Conservation (phyloP, 2,888 invertebrate genomes). For the Megaustenia siamemsis region DNA sequence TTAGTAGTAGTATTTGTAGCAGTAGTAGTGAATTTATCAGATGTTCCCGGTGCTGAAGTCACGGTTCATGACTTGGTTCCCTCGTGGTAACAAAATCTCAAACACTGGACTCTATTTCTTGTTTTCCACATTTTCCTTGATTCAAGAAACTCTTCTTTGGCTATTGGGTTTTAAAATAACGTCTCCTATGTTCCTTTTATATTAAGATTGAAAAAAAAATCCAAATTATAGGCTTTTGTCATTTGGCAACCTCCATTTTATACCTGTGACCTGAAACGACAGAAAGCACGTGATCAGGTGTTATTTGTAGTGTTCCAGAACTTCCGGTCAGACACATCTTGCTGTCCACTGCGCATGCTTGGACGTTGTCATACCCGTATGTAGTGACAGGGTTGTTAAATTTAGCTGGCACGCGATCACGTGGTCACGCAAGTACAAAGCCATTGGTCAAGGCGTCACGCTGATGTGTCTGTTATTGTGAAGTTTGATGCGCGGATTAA, state of each 20-base stretch:
- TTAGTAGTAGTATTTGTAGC: too few relatives aligned
- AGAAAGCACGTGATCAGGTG: constrained; percentile 19
- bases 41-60: too few relatives aligned
- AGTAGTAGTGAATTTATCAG: too few relatives aligned
- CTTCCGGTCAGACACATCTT: neutral
- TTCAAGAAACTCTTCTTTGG: too few relatives aligned
- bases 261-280: neutral
- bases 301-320: neutral
- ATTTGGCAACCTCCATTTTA: neutral
- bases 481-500: neutral
- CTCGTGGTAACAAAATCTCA: too few relatives aligned
- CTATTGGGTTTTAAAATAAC: too few relatives aligned
- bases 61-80: too few relatives aligned
- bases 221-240: too few relatives aligned
- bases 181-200: too few relatives aligned
- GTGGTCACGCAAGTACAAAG: neutral
- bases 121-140: too few relatives aligned
- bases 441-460: constrained; percentile 3
- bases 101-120: too few relatives aligned
- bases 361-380: neutral
- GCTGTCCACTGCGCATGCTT: neutral
- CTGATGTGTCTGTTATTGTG: neutral
- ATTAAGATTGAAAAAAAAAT: too few relatives aligned
- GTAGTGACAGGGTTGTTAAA: neutral
- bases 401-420: neutral